Percentiles rank a stretch among this genome's conserved stretches.
phyloP scores from a whole-genome alignment of 2,888 invertebrate species.

The Luperina nickerlii region DNA sequence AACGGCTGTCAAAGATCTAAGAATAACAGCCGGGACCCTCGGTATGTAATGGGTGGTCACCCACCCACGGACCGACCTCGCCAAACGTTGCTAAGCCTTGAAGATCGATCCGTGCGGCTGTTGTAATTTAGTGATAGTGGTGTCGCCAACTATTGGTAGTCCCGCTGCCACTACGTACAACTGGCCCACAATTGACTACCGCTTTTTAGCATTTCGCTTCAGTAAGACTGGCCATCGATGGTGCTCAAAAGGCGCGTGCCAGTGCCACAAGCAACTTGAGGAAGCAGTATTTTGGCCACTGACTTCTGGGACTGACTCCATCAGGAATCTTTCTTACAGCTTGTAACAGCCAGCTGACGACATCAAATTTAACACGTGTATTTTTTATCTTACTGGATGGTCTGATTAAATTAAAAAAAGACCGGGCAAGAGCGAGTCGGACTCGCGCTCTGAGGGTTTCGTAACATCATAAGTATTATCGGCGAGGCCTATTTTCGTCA shows the following conservation, averaged over 20 bases:
- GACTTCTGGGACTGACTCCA: not conserved
- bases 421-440: too few species aligned
- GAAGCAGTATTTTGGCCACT: not conserved
- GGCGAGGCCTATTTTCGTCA: too few species aligned
- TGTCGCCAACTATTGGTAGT: not conserved
- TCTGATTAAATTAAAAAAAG: conserved; percentile 8
- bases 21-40: not conserved
- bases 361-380: not conserved
- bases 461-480: too few species aligned
- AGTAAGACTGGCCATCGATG: not conserved
- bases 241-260: not conserved
- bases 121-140: not conserved
- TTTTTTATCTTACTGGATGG: not conserved
- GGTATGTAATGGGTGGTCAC: not conserved
- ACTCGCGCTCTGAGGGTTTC: too few species aligned
- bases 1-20: not conserved
- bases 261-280: not conserved
- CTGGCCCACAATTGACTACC: too few species aligned
- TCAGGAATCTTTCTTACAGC: too few species aligned
- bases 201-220: not conserved
- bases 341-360: not conserved
- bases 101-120: too few species aligned
- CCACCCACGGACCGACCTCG: too few species aligned
- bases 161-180: not conserved
- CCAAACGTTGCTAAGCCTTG: not conserved